phyloP scores from a whole-genome alignment of 2,888 invertebrate species.

The Watsonalla binaria region DNA sequence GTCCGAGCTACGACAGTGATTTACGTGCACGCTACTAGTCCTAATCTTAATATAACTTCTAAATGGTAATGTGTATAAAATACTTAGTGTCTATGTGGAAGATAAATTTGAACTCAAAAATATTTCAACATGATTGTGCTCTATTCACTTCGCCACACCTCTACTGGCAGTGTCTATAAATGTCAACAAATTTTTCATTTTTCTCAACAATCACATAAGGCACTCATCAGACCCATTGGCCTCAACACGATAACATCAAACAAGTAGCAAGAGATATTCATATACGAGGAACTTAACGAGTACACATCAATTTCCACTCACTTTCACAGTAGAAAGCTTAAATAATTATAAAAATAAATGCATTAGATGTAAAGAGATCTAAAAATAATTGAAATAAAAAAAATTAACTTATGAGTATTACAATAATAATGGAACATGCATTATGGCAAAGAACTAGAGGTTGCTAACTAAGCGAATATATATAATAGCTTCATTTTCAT shows the following conservation, averaged over 20 bases:
- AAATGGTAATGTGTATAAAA: constrained; percentile 75
- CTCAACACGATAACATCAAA: constrained; percentile 47
- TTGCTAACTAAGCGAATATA: constrained; percentile 70
- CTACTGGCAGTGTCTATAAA: constrained; percentile 53
- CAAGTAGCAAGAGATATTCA: constrained; percentile 41
- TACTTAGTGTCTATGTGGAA: constrained; percentile 69
- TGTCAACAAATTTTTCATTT: constrained; percentile 29
- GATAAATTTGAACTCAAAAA: constrained; percentile 54
- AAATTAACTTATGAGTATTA: constrained; percentile 78
- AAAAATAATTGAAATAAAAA: constrained; percentile 72
- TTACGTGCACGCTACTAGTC: constrained; percentile 42
- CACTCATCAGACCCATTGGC: constrained; percentile 60
- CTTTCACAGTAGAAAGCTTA: constrained; percentile 50
- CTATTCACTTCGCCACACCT: constrained; percentile 26
- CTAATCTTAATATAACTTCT: constrained; percentile 63
- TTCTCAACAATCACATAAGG: constrained; percentile 55
- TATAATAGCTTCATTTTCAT: constrained; percentile 68
- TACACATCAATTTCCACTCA: constrained; percentile 41
- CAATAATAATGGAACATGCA: constrained; percentile 78
- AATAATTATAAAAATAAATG: constrained; percentile 71
- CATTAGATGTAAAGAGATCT: constrained; percentile 78
- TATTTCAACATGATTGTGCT: constrained; percentile 45
- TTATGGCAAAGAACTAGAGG: constrained; percentile 78
- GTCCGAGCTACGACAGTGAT: constrained; percentile 26
- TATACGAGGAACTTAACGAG: constrained; percentile 58